Evolutionary conservation across 2,888 invertebrate genomes (phyloP).

Genomic region (Cheilosia grossa): DNA sequence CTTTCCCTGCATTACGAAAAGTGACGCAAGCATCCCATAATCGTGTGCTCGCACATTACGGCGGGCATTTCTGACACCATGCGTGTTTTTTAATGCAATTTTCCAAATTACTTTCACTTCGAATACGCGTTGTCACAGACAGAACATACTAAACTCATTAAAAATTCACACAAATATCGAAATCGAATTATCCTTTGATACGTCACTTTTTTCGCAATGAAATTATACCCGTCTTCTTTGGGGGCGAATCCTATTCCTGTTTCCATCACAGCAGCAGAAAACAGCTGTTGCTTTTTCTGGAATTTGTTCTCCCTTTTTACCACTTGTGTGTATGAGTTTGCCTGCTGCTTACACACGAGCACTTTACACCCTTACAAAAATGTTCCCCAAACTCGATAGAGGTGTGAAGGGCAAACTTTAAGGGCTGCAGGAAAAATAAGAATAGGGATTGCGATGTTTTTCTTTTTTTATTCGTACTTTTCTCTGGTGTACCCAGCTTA

Average conservation of each 20-base stretch:
- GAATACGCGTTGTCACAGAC: not conserved
- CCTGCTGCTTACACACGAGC: conserved; percentile 56
- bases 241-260: not conserved
- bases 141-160: not conserved
- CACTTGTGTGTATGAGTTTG: not conserved
- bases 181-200: not conserved
- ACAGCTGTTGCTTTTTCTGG: conserved; percentile 66
- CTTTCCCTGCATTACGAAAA: too few species aligned
- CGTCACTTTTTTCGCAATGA: not conserved
- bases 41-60: too few species aligned
- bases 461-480: not conserved
- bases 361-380: conserved; percentile 38
- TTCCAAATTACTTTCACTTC: not conserved
- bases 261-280: not conserved
- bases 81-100: not conserved
- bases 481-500: not conserved
- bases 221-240: not conserved
- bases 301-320: conserved; percentile 34
- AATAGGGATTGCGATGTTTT: conserved; percentile 41
- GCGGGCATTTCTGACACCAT: too few species aligned
- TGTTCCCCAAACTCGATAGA: not conserved
- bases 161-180: not conserved
- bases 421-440: conserved; percentile 1
- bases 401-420: not conserved
- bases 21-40: too few species aligned